These are phyloP conservation scores for Rhadinocentrus ornatus DNA, from an alignment of 2,797 vertebrate genomes.

Conservation along the genomic window DNA sequence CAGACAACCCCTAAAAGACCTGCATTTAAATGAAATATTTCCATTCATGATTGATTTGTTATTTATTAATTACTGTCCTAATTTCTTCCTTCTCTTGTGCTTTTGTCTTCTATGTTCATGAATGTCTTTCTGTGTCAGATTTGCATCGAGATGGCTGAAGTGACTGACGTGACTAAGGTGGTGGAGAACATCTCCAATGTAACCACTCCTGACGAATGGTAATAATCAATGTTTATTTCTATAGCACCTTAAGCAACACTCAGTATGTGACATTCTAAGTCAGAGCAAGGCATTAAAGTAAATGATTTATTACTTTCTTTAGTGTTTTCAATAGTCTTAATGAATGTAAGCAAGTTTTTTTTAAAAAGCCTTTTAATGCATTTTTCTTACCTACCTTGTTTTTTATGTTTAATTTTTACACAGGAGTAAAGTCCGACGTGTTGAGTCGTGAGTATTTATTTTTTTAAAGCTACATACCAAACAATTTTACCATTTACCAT, in stretches of 20 bases:
- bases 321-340: neutral
- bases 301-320: no score
- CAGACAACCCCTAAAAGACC: no score
- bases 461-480: neutral
- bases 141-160: constrained; percentile 18
- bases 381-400: neutral
- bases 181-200: neutral
- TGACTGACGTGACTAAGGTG: neutral
- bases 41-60: no score
- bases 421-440: constrained; percentile 29
- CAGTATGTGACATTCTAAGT: neutral
- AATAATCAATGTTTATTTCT: no score
- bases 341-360: no score
- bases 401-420: neutral
- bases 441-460: constrained; percentile 57
- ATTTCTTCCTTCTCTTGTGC: neutral
- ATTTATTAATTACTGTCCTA: no score
- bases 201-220: neutral
- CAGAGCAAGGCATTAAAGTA: neutral
- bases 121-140: constrained; percentile 8
- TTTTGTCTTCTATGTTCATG: neutral
- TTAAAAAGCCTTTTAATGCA: no score
- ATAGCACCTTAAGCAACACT: no score
- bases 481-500: no score
- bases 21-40: no score